Conservation (phyloP, 92 coral and sea anemone genomes). For the Chrysogorgia sp. region DNA sequence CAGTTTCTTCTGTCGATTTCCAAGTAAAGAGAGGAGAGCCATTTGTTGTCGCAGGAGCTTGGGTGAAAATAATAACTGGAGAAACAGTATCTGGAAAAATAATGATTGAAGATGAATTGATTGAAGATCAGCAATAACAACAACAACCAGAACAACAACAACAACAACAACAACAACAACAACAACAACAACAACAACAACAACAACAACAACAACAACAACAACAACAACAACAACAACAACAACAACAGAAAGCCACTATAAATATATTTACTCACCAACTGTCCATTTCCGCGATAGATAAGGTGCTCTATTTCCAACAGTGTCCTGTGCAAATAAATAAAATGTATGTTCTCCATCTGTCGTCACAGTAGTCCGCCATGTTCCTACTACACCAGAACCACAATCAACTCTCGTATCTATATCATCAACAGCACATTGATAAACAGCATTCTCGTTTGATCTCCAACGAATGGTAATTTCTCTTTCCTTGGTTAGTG, state of each 20-base stretch:
- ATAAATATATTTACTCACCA: conserved; percentile 1
- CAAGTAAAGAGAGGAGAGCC: neutral
- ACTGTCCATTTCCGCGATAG: conserved; percentile 1
- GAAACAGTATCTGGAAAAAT: neutral
- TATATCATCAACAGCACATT: conserved; percentile 18
- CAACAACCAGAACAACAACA: neutral
- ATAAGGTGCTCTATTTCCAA: conserved; percentile 12
- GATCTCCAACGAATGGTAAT: conserved; percentile 14
- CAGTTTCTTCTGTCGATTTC: conserved; percentile 16
- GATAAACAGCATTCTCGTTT: conserved; percentile 10
- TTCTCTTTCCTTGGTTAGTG: neutral
- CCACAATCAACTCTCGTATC: neutral
- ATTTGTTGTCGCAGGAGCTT: conserved; percentile 1
- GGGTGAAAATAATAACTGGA: conserved; percentile 2
- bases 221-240: conserved; percentile 23
- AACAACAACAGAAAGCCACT: too few species aligned
- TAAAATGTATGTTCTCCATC: conserved; percentile 19
- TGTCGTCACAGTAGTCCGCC: neutral
- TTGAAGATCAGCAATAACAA: too few species aligned
- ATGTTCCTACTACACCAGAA: neutral
- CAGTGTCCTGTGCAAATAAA: neutral
- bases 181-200: neutral
- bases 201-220: neutral
- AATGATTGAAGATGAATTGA: too few species aligned
- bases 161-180: neutral